A percentile compares a stretch with the other conserved stretches of the same genome.
Evolutionary conservation across 2,888 invertebrate genomes (phyloP).

Genomic region (Ophion ventricosus): DNA sequence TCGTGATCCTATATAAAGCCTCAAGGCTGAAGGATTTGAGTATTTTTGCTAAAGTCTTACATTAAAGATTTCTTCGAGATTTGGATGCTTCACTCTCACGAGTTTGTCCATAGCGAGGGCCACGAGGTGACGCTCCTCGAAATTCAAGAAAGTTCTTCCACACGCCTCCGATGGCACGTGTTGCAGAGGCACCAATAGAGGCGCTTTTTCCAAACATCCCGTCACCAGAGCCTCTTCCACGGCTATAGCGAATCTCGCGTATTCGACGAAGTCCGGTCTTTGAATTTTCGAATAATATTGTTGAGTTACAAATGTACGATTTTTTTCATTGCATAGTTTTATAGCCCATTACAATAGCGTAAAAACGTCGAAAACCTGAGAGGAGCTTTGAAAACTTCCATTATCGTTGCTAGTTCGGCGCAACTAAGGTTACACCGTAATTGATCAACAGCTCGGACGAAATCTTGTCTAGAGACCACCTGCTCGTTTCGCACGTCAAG

Average conservation of each 20-base stretch:
- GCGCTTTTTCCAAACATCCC: constrained; percentile 87
- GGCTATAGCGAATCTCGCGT: constrained; percentile 87
- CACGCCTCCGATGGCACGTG: constrained; percentile 89
- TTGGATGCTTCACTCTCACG: constrained; percentile 87
- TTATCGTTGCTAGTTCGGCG: constrained; percentile 88
- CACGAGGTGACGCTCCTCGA: constrained; percentile 88
- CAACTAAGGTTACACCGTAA: constrained; percentile 88
- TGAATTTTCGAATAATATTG: background rate
- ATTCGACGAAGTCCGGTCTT: constrained; percentile 81
- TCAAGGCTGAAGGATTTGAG: background rate
- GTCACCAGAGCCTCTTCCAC: constrained; percentile 90
- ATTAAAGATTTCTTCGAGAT: constrained; percentile 88
- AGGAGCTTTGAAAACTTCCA: constrained; percentile 86
- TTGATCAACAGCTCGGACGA: constrained; percentile 88
- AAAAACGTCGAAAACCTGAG: constrained; percentile 69
- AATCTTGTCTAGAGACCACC: constrained; percentile 87
- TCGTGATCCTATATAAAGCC: too few relatives aligned
- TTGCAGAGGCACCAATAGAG: constrained; percentile 88
- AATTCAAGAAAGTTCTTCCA: constrained; percentile 88
- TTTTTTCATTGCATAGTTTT: background rate
- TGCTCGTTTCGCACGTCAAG: constrained; percentile 88
- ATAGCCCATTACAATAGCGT: background rate
- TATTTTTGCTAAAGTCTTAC: constrained; percentile 78
- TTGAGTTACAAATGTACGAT: background rate
- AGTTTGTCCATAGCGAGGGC: constrained; percentile 89